These are phyloP conservation scores for Acleris holmiana DNA, from an alignment of 2,888 invertebrate genomes.

Conservation along the genomic window DNA sequence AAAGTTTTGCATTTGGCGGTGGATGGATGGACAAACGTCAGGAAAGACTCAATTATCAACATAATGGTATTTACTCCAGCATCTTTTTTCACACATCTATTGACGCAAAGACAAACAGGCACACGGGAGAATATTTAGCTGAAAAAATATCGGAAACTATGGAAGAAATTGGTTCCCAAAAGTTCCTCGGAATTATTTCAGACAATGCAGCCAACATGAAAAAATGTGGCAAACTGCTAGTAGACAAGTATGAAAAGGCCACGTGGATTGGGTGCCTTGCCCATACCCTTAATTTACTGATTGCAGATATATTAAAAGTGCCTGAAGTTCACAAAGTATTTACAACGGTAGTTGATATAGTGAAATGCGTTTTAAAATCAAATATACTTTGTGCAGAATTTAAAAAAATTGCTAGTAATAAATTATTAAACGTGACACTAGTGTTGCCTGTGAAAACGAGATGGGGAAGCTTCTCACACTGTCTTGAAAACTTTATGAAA, in stretches of 20 bases:
- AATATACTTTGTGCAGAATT: background rate
- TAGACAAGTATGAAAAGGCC: constrained; percentile 1
- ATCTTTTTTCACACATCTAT: background rate
- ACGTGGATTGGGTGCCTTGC: constrained; percentile 1
- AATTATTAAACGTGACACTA: constrained; percentile 1
- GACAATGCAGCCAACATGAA: constrained; percentile 2
- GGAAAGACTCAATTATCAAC: background rate
- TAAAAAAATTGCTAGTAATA: background rate
- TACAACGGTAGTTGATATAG: background rate
- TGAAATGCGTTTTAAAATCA: constrained; percentile 2
- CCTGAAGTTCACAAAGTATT: background rate
- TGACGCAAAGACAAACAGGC: background rate
- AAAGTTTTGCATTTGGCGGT: constrained; percentile 1
- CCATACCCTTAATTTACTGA: background rate
- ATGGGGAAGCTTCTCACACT: constrained; percentile 2
- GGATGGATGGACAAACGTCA: constrained; percentile 4
- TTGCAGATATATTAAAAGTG: background rate
- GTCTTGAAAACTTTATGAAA: constrained; percentile 1
- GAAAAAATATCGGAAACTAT: background rate
- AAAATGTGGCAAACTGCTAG: background rate
- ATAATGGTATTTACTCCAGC: background rate
- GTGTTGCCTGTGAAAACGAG: constrained; percentile 1
- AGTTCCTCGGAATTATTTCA: background rate
- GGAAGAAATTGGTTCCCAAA: background rate
- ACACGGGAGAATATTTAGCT: constrained; percentile 2